phyloP scores from a whole-genome alignment of 2,113 vertebrate genomes.

The Corythornis vintsioides region DNA sequence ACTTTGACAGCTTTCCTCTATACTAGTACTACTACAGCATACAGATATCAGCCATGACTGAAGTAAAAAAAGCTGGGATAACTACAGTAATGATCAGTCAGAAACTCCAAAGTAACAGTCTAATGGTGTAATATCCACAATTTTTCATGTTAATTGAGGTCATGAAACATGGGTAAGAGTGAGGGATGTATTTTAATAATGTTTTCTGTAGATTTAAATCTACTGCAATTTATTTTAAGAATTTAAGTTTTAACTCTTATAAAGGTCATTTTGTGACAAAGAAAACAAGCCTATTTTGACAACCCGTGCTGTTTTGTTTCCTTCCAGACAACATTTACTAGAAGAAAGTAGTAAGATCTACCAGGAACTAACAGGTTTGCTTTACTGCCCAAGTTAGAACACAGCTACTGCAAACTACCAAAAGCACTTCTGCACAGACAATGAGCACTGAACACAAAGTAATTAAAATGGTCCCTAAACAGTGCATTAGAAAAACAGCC shows the following conservation, averaged over 20 bases:
- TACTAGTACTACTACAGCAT: neutral
- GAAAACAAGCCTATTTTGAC: neutral
- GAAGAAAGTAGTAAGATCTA: neutral
- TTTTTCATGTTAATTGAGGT: neutral
- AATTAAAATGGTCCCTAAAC: neutral
- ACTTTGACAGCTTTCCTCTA: neutral
- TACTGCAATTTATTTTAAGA: neutral
- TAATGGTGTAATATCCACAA: neutral
- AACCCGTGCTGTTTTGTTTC: neutral
- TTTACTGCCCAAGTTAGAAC: neutral
- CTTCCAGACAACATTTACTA: neutral
- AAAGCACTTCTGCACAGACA: neutral
- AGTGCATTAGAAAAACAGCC: neutral
- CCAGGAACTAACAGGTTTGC: neutral
- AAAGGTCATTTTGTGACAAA: neutral
- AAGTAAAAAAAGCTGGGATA: neutral
- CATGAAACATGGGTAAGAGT: neutral
- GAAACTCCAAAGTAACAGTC: neutral
- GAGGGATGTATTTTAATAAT: neutral
- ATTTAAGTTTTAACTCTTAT: neutral
- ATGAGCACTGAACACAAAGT: neutral
- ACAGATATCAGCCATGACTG: neutral
- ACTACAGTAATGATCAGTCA: neutral
- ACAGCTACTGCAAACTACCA: neutral
- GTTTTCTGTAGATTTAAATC: neutral